Evolutionary conservation across 2,888 invertebrate species (phyloP).

Genomic region (Cheilosia vulpina): DNA sequence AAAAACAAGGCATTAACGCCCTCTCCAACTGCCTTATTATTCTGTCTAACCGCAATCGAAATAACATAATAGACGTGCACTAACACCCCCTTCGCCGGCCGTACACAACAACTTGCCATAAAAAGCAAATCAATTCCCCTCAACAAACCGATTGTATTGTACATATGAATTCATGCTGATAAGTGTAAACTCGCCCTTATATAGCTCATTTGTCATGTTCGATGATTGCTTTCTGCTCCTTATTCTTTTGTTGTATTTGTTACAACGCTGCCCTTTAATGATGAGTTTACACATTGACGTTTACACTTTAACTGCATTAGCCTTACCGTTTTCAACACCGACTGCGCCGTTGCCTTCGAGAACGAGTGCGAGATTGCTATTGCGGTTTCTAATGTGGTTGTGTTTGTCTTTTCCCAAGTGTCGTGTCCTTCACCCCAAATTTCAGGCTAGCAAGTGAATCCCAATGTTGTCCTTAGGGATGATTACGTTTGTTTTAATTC

Average conservation of each 20-base stretch:
- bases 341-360: constrained; percentile 1
- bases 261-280: constrained; percentile 27
- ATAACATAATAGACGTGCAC: constrained; percentile 59
- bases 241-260: constrained; percentile 19
- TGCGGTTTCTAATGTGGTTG: constrained; percentile 47
- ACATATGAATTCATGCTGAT: constrained; percentile 35
- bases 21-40: constrained; percentile 77
- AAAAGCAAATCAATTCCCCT: constrained; percentile 76
- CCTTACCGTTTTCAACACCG: background rate
- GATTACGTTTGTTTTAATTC: constrained; percentile 64
- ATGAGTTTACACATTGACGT: constrained; percentile 47
- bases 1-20: constrained; percentile 78
- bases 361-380: constrained; percentile 15
- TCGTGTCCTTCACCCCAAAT: constrained; percentile 24
- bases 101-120: constrained; percentile 23
- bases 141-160: constrained; percentile 76
- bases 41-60: constrained; percentile 59
- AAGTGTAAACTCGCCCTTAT: constrained; percentile 33
- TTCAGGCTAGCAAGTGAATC: constrained; percentile 43
- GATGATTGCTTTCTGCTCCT: constrained; percentile 52
- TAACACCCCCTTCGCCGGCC: constrained; percentile 42
- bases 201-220: constrained; percentile 65
- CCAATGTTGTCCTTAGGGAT: constrained; percentile 62
- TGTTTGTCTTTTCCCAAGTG: background rate
- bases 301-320: constrained; percentile 27